Evolutionary conservation across 2,113 vertebrate genomes (phyloP).

Genomic region (Turnix velox): DNA sequence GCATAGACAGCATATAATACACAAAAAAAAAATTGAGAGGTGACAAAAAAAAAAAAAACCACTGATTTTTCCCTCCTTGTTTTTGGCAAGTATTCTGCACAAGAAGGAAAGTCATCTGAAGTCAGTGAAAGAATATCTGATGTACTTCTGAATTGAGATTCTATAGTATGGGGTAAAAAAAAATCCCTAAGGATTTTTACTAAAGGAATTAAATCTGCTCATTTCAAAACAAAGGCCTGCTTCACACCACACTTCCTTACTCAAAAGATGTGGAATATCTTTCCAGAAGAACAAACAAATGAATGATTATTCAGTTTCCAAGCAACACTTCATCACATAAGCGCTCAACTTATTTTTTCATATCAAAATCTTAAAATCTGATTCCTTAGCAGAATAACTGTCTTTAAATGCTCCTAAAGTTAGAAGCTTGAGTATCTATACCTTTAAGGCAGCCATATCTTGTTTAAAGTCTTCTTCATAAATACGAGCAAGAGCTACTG

Average conservation of each 20-base stretch:
- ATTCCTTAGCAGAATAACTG: background rate
- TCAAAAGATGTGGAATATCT: background rate
- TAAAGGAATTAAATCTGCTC: background rate
- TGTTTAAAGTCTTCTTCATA: conserved; percentile 94
- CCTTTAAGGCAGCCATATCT: conserved; percentile 91
- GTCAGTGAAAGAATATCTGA: background rate
- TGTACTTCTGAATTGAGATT: background rate
- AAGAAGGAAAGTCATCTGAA: background rate
- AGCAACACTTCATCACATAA: background rate
- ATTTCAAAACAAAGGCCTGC: background rate
- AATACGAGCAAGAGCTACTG: conserved; percentile 75
- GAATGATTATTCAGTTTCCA: background rate
- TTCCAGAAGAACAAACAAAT: background rate
- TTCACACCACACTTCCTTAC: background rate
- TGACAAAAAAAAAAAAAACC: background rate
- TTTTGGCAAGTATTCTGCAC: background rate
- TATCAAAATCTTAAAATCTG: background rate
- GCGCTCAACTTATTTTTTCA: background rate
- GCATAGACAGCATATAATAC: background rate
- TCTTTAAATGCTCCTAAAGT: background rate
- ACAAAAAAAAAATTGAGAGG: background rate
- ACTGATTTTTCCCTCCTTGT: background rate
- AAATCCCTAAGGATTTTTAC: background rate
- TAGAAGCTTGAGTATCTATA: conserved; percentile 37
- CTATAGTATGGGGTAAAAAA: background rate